Percentiles rank a stretch among this genome's conserved stretches.
These are phyloP conservation scores for Ditylenchus dipsaci DNA, from an alignment of 1,140 invertebrate species.

Conservation along the genomic window DNA sequence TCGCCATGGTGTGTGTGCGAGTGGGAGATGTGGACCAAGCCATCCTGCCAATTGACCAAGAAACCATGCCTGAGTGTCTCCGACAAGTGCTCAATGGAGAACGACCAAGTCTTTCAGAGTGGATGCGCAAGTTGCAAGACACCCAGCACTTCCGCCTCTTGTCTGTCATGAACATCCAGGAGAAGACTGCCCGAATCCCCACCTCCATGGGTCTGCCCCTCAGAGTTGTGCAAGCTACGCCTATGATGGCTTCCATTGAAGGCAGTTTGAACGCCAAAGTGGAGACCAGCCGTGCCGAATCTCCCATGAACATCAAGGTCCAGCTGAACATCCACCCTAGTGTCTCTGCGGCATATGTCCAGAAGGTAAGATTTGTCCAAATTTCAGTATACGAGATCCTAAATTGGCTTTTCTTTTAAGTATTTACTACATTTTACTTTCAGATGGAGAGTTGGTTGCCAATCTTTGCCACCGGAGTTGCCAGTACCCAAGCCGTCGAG, in stretches of 20 bases:
- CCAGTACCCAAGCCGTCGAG: background rate
- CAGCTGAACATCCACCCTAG: constrained; percentile 1
- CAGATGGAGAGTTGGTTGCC: constrained; percentile 1
- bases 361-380: background rate
- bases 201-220: constrained; percentile 9
- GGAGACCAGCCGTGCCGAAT: background rate
- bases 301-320: background rate
- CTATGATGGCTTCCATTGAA: background rate
- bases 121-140: background rate
- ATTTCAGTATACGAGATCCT: too few species aligned
- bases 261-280: background rate
- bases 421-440: too few species aligned
- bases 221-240: background rate
- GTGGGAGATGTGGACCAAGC: constrained; percentile 30
- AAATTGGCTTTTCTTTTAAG: too few species aligned
- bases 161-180: constrained; percentile 1
- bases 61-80: constrained; percentile 10
- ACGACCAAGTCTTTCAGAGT: background rate
- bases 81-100: background rate
- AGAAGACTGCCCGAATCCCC: background rate
- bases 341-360: background rate
- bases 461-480: background rate
- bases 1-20: constrained; percentile 37
- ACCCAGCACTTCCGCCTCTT: background rate
- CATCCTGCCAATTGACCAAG: constrained; percentile 27